Conservation (phyloP, 2,888 invertebrate genomes). For the Patella pellucida region DNA sequence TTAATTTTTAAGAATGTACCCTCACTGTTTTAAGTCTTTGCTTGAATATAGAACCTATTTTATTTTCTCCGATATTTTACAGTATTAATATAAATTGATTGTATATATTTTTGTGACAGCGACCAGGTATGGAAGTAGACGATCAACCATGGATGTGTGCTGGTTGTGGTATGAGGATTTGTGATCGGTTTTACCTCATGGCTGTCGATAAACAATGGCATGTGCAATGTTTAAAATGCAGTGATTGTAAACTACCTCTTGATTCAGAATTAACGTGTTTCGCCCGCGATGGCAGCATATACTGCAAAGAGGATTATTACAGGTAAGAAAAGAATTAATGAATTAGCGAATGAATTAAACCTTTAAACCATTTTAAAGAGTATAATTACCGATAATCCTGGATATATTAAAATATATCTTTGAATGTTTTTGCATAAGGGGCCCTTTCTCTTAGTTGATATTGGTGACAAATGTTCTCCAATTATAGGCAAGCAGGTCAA, state of each 20-base stretch:
- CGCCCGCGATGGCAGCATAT: conserved; percentile 91
- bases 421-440: no score
- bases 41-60: no score
- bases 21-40: no score
- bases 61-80: no score
- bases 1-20: no score
- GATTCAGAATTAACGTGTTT: conserved; percentile 94
- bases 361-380: no score
- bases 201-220: conserved; percentile 95
- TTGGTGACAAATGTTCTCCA: no score
- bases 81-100: no score
- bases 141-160: conserved; percentile 77
- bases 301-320: conserved; percentile 97
- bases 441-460: no score
- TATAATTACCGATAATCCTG: no score
- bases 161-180: conserved; percentile 88
- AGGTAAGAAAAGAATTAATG: conserved; percentile 78
- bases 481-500: no score
- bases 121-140: conserved; percentile 17
- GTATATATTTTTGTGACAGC: neutral
- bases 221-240: conserved; percentile 87
- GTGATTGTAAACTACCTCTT: conserved; percentile 88
- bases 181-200: conserved; percentile 88
- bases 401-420: no score
- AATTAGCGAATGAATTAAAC: neutral